Evolutionary conservation across 2,888 invertebrate species (phyloP).

Genomic region (Pammene fasciana): DNA sequence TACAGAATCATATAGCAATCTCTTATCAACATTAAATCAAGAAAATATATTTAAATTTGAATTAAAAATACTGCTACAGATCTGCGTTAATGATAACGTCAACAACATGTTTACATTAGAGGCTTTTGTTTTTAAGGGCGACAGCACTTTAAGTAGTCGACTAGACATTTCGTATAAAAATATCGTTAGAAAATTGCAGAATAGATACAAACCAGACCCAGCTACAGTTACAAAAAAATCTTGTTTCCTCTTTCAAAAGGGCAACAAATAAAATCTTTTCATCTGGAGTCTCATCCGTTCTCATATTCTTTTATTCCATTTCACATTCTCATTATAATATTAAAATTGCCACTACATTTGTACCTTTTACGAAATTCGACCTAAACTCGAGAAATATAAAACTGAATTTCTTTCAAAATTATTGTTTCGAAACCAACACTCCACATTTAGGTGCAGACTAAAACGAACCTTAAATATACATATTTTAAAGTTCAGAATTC

Average conservation of each 20-base stretch:
- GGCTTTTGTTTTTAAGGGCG: too few relatives aligned
- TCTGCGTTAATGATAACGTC: too few relatives aligned
- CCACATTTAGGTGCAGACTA: conserved; percentile 4
- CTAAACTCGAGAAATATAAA: conserved; percentile 5
- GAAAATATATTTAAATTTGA: too few relatives aligned
- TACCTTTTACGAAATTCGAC: conserved; percentile 12
- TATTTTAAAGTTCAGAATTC: conserved; percentile 9
- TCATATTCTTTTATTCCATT: conserved; percentile 55
- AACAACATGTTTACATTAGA: too few relatives aligned
- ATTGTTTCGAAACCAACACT: conserved; percentile 14
- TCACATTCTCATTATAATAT: conserved; percentile 66
- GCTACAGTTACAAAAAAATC: conserved; percentile 42
- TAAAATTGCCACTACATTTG: conserved; percentile 52
- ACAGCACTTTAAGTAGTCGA: too few relatives aligned
- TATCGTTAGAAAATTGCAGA: conserved; percentile 1
- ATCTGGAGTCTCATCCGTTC: conserved; percentile 54
- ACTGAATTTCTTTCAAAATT: conserved; percentile 18
- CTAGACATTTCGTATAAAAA: neutral
- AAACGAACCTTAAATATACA: conserved; percentile 12
- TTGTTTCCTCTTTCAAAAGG: conserved; percentile 42
- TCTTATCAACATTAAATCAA: too few relatives aligned
- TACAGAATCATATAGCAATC: too few relatives aligned
- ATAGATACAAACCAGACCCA: neutral
- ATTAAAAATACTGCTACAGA: too few relatives aligned
- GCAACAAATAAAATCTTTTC: conserved; percentile 58